These are phyloP conservation scores for Drymodes brunneopygia DNA, from an alignment of 2,113 vertebrate species.

Conservation along the genomic window DNA sequence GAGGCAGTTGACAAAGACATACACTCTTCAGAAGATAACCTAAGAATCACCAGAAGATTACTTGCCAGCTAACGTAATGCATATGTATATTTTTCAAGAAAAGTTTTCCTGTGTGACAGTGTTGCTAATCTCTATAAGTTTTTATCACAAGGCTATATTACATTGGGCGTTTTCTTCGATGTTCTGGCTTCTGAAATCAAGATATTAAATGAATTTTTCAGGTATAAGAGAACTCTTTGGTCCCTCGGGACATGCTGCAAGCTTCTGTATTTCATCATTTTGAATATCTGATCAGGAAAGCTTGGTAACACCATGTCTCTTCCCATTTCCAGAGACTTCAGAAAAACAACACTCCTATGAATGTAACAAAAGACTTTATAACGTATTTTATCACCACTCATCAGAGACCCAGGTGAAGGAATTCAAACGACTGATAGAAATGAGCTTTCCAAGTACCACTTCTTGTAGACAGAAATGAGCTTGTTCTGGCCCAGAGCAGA, in stretches of 20 bases:
- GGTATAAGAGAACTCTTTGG: not conserved
- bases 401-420: not conserved
- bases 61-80: not conserved
- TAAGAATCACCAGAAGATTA: not conserved
- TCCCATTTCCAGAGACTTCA: not conserved
- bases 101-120: not conserved
- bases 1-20: not conserved
- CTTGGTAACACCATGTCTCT: not conserved
- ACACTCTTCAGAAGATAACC: not conserved
- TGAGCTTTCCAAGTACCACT: not conserved
- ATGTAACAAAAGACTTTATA: not conserved
- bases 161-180: not conserved
- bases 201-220: not conserved
- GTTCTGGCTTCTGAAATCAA: not conserved
- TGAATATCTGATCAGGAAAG: not conserved
- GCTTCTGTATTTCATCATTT: not conserved
- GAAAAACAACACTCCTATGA: not conserved
- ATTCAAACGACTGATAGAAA: not conserved
- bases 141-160: not conserved
- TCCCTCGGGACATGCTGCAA: not conserved
- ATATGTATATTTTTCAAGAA: not conserved
- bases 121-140: not conserved
- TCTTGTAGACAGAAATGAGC: not conserved
- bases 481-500: rapidly evolving
- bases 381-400: not conserved